Evolutionary conservation across 2,113 vertebrate genomes (phyloP), one percentile per base, ranked within the genome.

Genomic region (Macheiramphus alcinus): DNA sequence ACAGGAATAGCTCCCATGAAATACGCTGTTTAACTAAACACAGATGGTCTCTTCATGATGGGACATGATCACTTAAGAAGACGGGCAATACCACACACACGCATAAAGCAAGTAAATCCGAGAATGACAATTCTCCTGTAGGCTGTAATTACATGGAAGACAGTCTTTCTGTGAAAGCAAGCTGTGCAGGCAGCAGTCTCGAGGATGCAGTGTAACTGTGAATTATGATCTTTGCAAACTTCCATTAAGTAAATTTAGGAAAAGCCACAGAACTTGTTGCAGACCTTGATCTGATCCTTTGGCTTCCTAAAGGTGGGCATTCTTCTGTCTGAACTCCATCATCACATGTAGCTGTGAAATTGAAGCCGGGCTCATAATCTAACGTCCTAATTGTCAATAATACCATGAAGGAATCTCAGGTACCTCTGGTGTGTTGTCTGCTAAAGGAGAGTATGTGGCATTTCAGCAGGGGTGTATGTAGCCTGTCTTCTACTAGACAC

Each of bases 1-100:
- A 87, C 94, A 98, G 93, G 97, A 98, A 98, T 92, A 97, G 22
- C 68, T 95, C 31, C 42, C n/a, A 85, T 70, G 65, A 97, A 96
- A 92, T 95, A 95, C 47, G 14, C 58, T 45, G 27, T 86, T 82
- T 89, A 94, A 82, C 84, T 94, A 91, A 94, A 95, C 79, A 96
- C 88, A 97, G 94, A 91, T 95, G 65, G 40, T 72, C 34, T 95
- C 92, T 96, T 95, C 81, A 80, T 93, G 83, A 96, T 76, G 50
- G 74, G 56, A 94, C 68, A 78, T 36, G 71, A 75, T 94, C 79
- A 90, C 62, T 86, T 96, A 52, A 91, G 88, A 96, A 94, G 83
- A 91, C 29, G 74, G 91, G 32, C 36, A 70, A 61, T 91, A 66
- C 93, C 66, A 91, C 83, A 92, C 94, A 91, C 82, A 59, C 13